These are phyloP conservation scores for Campylomormyrus numenius DNA, from an alignment of 2,113 vertebrate species.

Conservation along the genomic window DNA sequence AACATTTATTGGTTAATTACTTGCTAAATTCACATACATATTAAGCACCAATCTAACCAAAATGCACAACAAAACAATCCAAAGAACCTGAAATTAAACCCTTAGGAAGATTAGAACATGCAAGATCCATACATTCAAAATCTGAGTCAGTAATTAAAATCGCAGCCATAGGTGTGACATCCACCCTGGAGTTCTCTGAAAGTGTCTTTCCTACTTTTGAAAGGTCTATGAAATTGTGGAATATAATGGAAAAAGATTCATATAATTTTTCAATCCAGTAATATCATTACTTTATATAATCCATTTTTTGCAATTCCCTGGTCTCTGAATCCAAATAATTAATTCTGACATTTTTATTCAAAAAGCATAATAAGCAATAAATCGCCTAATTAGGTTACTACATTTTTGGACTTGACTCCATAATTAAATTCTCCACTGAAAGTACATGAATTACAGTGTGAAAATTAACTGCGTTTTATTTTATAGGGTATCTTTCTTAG, in stretches of 20 bases:
- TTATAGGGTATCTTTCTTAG: not conserved
- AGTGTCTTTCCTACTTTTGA: not conserved
- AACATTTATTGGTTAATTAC: not conserved
- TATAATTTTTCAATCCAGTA: not conserved
- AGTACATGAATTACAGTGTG: not conserved
- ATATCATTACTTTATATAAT: not conserved
- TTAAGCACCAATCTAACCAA: not conserved
- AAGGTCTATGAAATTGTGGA: not conserved
- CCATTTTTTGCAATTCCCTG: not conserved
- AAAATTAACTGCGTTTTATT: not conserved
- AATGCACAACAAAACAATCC: not conserved
- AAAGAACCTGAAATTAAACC: not conserved
- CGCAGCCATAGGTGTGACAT: not conserved
- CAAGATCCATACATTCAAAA: not conserved
- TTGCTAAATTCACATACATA: not conserved
- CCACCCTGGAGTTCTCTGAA: not conserved
- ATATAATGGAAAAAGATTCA: not conserved
- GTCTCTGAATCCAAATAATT: not conserved
- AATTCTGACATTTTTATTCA: not conserved
- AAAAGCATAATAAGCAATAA: not conserved
- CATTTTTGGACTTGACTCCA: not conserved
- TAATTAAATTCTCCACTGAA: not conserved
- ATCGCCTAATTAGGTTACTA: not conserved
- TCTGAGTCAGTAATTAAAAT: not conserved
- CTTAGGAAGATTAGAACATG: not conserved